These are phyloP conservation scores for Pardosa pseudoannulata DNA, from an alignment of 2,888 invertebrate species.

Conservation along the genomic window DNA sequence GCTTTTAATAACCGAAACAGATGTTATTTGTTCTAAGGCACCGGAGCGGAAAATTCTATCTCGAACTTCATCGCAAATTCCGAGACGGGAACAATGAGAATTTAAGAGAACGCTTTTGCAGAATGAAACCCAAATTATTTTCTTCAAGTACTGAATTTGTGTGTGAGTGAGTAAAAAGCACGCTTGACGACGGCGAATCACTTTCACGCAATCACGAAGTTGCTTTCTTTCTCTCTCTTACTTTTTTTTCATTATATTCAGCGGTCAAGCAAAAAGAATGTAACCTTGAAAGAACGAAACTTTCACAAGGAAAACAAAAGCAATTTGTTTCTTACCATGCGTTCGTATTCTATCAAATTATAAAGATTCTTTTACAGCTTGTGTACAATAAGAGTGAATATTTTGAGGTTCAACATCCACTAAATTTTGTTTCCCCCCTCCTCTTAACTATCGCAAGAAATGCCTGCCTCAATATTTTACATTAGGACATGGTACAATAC, in stretches of 20 bases:
- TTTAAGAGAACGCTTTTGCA: neutral
- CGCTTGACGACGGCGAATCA: neutral
- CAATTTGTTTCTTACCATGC: too few species aligned
- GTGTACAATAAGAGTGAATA: too few species aligned
- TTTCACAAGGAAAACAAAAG: too few species aligned
- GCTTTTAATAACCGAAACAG: slow-evolving; percentile 15
- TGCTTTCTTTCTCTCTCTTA: too few species aligned
- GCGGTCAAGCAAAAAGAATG: neutral
- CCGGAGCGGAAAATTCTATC: neutral
- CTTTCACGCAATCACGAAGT: slow-evolving; percentile 3
- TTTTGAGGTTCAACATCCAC: too few species aligned
- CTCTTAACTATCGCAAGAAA: too few species aligned
- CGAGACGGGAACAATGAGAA: neutral
- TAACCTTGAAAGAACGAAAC: neutral
- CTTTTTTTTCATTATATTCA: neutral
- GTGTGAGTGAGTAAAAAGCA: neutral
- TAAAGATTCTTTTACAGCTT: too few species aligned
- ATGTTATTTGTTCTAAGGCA: neutral
- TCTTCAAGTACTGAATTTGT: neutral
- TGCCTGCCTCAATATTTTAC: too few species aligned
- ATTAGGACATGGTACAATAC: too few species aligned
- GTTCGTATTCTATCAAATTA: too few species aligned
- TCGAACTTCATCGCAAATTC: neutral
- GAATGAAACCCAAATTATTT: neutral
- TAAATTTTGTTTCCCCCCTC: too few species aligned